Percentiles rank a stretch among this genome's conserved stretches.
Conservation (phyloP, 2,797 vertebrate species). For the Trematomus bernacchii region DNA sequence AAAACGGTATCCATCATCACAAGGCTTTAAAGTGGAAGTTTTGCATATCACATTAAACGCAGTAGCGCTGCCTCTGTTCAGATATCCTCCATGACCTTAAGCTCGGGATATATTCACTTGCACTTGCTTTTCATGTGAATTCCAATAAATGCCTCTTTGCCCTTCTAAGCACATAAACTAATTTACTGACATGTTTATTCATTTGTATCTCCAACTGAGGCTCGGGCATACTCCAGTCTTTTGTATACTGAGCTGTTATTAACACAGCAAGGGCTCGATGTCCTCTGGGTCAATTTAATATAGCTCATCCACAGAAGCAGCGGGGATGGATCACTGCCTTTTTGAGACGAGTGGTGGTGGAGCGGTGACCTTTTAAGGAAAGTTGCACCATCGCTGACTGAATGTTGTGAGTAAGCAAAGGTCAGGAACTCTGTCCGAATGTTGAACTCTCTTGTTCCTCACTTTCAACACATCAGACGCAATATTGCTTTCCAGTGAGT, state of each 20-base stretch:
- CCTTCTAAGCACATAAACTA: slow-evolving; percentile 48
- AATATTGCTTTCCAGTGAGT: slow-evolving; percentile 3
- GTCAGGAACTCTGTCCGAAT: not conserved
- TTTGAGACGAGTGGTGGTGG: slow-evolving; percentile 34
- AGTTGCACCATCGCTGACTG: slow-evolving; percentile 8
- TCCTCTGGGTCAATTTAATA: slow-evolving; percentile 57
- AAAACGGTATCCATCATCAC: slow-evolving; percentile 31
- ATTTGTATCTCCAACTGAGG: slow-evolving; percentile 42
- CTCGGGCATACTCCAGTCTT: slow-evolving; percentile 23
- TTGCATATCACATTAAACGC: slow-evolving; percentile 29
- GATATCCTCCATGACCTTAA: slow-evolving; percentile 56
- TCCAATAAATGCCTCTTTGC: slow-evolving; percentile 44
- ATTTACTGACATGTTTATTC: slow-evolving; percentile 56
- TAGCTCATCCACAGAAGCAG: slow-evolving; percentile 32
- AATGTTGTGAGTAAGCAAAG: slow-evolving; percentile 14
- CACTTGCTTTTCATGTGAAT: slow-evolving; percentile 40
- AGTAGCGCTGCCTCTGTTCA: slow-evolving; percentile 6
- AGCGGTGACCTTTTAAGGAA: slow-evolving; percentile 48
- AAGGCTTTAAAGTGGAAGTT: slow-evolving; percentile 44
- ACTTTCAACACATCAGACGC: not conserved
- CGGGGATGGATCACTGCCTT: slow-evolving; percentile 38
- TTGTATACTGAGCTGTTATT: slow-evolving; percentile 43
- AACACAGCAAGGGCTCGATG: slow-evolving; percentile 40
- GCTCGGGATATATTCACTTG: slow-evolving; percentile 23
- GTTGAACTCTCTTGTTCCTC: not conserved